Evolutionary conservation across 2,113 vertebrate genomes (phyloP).

Genomic region (Astur gentilis): DNA sequence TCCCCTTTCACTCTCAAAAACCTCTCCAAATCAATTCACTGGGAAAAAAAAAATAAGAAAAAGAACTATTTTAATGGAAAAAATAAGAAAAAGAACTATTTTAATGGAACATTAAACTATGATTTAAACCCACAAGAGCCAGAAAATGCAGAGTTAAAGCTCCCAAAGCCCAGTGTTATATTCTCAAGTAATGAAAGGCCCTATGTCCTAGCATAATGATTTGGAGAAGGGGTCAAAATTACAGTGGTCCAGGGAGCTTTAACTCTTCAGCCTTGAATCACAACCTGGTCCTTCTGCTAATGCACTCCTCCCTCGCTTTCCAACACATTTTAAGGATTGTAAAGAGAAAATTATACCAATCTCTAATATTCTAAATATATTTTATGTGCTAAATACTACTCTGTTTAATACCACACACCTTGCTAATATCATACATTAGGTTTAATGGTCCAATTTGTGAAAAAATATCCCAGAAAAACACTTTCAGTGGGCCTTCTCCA

Average conservation of each 20-base stretch:
- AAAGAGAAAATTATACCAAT: neutral
- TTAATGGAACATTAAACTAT: neutral
- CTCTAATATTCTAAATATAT: neutral
- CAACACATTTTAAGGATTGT: neutral
- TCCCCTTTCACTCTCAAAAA: neutral
- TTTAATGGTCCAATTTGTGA: neutral
- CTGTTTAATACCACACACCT: neutral
- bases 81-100: neutral
- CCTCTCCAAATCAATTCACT: neutral
- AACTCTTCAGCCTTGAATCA: neutral
- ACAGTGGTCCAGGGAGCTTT: neutral
- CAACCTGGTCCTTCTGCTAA: neutral
- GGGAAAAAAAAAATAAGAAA: neutral
- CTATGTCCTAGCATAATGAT: neutral
- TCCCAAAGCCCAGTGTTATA: neutral
- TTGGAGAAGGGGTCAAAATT: neutral
- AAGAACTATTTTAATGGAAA: neutral
- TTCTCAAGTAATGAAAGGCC: neutral
- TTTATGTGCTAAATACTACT: neutral
- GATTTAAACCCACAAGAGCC: neutral
- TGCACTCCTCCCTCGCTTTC: neutral
- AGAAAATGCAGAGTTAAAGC: neutral
- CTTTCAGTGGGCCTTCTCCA: neutral
- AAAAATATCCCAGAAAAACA: neutral
- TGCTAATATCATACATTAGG: neutral